Conservation (phyloP, 2,888 invertebrate species). For the Heliconius charithonia region DNA sequence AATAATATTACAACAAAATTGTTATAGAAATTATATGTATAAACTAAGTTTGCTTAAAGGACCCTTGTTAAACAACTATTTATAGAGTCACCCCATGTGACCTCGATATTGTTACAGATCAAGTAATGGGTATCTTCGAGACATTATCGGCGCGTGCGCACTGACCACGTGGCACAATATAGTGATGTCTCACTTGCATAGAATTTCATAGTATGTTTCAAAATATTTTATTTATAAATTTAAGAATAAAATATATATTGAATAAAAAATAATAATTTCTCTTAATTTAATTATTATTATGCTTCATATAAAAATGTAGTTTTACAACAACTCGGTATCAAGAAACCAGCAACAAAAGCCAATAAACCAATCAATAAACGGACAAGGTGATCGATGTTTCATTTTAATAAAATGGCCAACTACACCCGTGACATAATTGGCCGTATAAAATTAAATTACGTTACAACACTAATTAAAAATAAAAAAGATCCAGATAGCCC, state of each 20-base stretch:
- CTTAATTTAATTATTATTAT: background rate
- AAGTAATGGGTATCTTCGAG: conserved; percentile 55
- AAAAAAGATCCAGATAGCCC: conserved; percentile 53
- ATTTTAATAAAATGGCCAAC: conserved; percentile 43
- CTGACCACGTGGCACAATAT: conserved; percentile 57
- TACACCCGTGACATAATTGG: conserved; percentile 47
- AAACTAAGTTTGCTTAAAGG: conserved; percentile 16
- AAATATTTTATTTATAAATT: background rate
- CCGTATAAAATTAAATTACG: conserved; percentile 48
- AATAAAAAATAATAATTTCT: background rate
- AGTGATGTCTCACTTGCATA: conserved; percentile 30
- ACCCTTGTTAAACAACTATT: conserved; percentile 25
- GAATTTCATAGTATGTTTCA: background rate
- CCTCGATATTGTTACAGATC: conserved; percentile 49
- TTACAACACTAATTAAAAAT: conserved; percentile 46
- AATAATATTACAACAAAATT: conserved; percentile 23
- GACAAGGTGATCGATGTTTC: conserved; percentile 34
- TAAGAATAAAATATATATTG: background rate
- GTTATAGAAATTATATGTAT: background rate
- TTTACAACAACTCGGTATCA: background rate
- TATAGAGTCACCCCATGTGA: conserved; percentile 41
- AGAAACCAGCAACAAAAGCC: background rate
- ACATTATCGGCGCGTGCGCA: conserved; percentile 66
- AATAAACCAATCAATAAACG: conserved; percentile 35
- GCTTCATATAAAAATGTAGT: background rate